Conservation (phyloP, 2,888 invertebrate genomes). For the Leptopilina drosophilae region DNA sequence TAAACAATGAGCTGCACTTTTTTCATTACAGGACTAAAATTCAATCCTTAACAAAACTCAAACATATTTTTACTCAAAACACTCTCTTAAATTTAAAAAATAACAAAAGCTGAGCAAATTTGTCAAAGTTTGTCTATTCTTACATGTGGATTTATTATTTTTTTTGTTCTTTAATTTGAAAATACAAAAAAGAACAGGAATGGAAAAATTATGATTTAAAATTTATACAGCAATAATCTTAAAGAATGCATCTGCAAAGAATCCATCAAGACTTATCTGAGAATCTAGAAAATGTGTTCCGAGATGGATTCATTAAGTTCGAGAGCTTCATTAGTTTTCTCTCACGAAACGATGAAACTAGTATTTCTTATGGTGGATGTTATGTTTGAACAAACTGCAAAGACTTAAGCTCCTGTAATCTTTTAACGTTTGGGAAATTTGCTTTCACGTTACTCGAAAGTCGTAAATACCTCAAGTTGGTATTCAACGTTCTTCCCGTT, state of each 20-base stretch:
- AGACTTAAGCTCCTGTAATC: constrained; percentile 59
- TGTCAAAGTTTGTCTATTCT: neutral
- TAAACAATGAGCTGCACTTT: constrained; percentile 41
- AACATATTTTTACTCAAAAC: constrained; percentile 48
- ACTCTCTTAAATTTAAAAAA: neutral
- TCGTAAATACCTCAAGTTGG: constrained; percentile 62
- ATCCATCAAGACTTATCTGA: constrained; percentile 25
- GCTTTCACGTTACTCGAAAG: constrained; percentile 45
- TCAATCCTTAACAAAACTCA: constrained; percentile 42
- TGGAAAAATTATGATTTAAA: too few species aligned
- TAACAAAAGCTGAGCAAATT: neutral
- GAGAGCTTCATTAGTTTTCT: constrained; percentile 71
- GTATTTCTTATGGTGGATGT: constrained; percentile 42
- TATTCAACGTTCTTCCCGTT: constrained; percentile 51
- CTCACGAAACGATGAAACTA: constrained; percentile 42
- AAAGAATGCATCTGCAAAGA: constrained; percentile 22
- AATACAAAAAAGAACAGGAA: too few species aligned
- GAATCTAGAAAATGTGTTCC: neutral
- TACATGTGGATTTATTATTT: too few species aligned
- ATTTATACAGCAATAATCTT: too few species aligned
- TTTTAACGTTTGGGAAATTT: constrained; percentile 46
- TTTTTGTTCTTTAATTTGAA: too few species aligned
- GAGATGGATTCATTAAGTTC: constrained; percentile 70
- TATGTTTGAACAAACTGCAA: constrained; percentile 43
- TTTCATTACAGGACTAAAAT: neutral